phyloP scores from a whole-genome alignment of 2,113 vertebrate species.

The Sinocyclocheilus anophthalmus region DNA sequence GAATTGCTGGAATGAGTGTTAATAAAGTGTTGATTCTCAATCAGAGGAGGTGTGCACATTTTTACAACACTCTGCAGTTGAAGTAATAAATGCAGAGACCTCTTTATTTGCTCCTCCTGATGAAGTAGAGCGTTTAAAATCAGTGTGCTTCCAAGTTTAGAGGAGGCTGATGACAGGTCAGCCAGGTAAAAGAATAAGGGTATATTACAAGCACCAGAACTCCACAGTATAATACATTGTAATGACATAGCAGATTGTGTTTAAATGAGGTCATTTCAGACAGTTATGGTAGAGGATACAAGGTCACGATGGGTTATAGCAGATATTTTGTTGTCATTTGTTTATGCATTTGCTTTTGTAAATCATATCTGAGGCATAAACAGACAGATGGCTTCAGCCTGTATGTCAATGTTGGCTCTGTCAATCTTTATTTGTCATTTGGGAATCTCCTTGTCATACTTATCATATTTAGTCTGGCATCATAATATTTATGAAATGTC shows the following conservation, averaged over 20 bases:
- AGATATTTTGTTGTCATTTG: neutral
- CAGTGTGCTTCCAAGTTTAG: neutral
- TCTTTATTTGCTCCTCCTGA: slow-evolving; percentile 16
- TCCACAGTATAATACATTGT: neutral
- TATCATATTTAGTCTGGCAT: slow-evolving; percentile 11
- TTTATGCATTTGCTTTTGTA: neutral
- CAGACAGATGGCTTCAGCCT: neutral
- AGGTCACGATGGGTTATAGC: neutral
- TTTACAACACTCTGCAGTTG: neutral
- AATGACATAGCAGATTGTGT: neutral
- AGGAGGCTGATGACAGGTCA: neutral
- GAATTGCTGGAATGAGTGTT: neutral
- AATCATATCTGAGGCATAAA: neutral
- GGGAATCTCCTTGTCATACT: neutral
- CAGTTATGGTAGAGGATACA: neutral
- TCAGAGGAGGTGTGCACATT: neutral
- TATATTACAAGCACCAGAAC: neutral
- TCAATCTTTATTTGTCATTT: neutral
- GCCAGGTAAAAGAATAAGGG: neutral
- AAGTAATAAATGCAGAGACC: neutral
- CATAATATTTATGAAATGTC: neutral
- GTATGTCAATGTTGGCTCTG: neutral
- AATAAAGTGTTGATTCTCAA: neutral
- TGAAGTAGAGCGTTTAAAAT: slow-evolving; percentile 15
- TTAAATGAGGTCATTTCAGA: neutral